Base-by-base conservation (phyloP, 1,140 invertebrate species). In the Zaprionus kolodkinae region DNA sequence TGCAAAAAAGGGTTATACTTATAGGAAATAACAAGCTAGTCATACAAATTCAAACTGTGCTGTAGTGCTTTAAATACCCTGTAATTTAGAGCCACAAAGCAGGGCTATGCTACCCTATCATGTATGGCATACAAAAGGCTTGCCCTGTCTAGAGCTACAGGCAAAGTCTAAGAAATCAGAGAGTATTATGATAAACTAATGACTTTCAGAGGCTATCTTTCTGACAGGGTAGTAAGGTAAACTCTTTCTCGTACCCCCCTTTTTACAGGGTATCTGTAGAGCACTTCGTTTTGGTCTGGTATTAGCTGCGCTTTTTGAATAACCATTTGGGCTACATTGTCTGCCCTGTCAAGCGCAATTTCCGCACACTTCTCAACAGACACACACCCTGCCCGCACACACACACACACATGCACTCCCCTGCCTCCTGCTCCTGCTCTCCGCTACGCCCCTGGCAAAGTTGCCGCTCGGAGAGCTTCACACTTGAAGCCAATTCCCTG, bases 401-500 rank as follows among this genome's bases (percentile, higher is more conserved):
- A 33, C 48, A 15, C 15, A 33, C 11, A n/a, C 45, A n/a, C n/a
- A n/a, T n/a, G n/a, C n/a, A n/a, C n/a, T 30, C 3, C 43, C 25
- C 43, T 10, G 25, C 17, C 43, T 2, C n/a, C 48, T n/a, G 21
- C 27, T 4, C 3, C 48, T 4, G 5, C 36, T 0, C 21, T 3
- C 50, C n/a, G 27, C 2, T 52, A 1, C n/a, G 5, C 13, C 27
- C 43, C n/a, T 43, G 17, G 60, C 43, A 57, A 36, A 59, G 21
- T 68, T 68, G 12, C 54, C 43, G 64, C 63, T 43, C 21, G 25
- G 27, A 66, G 64, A 52, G 54, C 43, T 68, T 59, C 55, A 59
- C 65, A 68, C 65, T 68, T 59, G 65, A 68, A 68, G 65, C 65
- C 55, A 68, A 68, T 68, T 68, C 65, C 54, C 64, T 57, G 64